phyloP scores from a whole-genome alignment of 2,888 invertebrate genomes.

The Mantis religiosa region DNA sequence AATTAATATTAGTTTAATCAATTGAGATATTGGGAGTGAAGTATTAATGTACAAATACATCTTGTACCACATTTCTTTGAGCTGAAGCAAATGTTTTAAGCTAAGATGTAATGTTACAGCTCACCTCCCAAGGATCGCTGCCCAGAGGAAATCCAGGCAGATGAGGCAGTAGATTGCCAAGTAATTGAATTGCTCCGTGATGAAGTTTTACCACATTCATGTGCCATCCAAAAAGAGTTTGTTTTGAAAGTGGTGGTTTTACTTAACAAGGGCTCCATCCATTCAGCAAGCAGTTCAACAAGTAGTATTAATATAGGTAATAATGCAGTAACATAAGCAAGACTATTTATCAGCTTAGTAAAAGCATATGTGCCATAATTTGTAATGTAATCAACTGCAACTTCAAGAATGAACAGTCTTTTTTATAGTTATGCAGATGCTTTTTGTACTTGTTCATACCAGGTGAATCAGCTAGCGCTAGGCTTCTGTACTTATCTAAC shows the following conservation, averaged over 20 bases:
- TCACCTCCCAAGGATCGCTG: conserved; percentile 50
- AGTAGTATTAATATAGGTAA: conserved; percentile 35
- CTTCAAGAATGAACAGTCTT: too few species aligned
- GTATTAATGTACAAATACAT: too few species aligned
- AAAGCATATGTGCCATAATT: too few species aligned
- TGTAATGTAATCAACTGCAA: too few species aligned
- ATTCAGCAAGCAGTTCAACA: conserved; percentile 54
- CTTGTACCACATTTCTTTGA: not conserved
- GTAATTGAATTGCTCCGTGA: conserved; percentile 76
- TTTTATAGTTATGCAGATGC: too few species aligned
- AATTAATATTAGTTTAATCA: too few species aligned
- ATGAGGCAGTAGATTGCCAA: conserved; percentile 79
- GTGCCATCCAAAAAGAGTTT: conserved; percentile 74
- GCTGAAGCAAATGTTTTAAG: not conserved
- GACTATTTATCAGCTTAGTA: too few species aligned
- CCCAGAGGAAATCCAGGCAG: conserved; percentile 53
- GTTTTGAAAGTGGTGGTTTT: conserved; percentile 77
- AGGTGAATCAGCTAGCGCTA: too few species aligned
- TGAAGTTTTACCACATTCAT: conserved; percentile 76
- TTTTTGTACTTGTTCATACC: too few species aligned
- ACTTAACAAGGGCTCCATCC: conserved; percentile 80
- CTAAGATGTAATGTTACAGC: conserved; percentile 37
- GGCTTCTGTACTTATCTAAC: too few species aligned
- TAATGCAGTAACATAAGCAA: not conserved
- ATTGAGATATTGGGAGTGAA: too few species aligned